A percentile compares a stretch with the other conserved stretches of the same genome.
Conservation (phyloP, 2,797 vertebrate species). For the Gadopsis marmoratus region DNA sequence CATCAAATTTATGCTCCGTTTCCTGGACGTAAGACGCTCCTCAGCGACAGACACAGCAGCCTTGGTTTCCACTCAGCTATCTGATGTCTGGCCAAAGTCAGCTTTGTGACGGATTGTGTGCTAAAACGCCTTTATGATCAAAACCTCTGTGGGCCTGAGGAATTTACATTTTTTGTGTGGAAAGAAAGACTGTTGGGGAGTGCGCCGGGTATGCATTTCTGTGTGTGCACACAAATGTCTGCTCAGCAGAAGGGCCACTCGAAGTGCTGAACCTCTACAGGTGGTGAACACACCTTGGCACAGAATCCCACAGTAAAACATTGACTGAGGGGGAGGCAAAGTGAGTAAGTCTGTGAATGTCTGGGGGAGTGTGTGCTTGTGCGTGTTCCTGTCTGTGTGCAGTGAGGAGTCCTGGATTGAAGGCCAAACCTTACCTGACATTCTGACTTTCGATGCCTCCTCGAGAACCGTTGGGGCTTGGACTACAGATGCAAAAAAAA, state of each 20-base stretch:
- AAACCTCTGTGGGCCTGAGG: constrained; percentile 65
- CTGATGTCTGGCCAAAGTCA: constrained; percentile 75
- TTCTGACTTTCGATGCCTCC: constrained; percentile 81
- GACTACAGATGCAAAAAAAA: constrained; percentile 68
- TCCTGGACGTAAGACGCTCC: constrained; percentile 67
- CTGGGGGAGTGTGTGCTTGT: constrained; percentile 35
- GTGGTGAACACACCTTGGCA: constrained; percentile 72
- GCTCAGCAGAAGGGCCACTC: constrained; percentile 48
- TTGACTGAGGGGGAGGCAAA: constrained; percentile 45
- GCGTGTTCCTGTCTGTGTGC: constrained; percentile 53
- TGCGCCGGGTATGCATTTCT: constrained; percentile 44
- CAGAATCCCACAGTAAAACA: constrained; percentile 59
- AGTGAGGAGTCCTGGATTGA: constrained; percentile 20
- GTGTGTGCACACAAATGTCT: constrained; percentile 20
- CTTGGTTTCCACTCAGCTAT: constrained; percentile 66
- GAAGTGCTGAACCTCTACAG: constrained; percentile 65
- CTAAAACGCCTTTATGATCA: constrained; percentile 72
- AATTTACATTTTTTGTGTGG: constrained; percentile 60
- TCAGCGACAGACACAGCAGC: constrained; percentile 65
- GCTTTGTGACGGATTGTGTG: constrained; percentile 75
- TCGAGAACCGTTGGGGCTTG: constrained; percentile 84
- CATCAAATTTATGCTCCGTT: constrained; percentile 59
- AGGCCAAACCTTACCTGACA: constrained; percentile 78
- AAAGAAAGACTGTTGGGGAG: constrained; percentile 55
- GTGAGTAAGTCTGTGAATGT: constrained; percentile 47